Conservation (phyloP, 2,888 invertebrate species). For the Branchipolynoe longqiensis region DNA sequence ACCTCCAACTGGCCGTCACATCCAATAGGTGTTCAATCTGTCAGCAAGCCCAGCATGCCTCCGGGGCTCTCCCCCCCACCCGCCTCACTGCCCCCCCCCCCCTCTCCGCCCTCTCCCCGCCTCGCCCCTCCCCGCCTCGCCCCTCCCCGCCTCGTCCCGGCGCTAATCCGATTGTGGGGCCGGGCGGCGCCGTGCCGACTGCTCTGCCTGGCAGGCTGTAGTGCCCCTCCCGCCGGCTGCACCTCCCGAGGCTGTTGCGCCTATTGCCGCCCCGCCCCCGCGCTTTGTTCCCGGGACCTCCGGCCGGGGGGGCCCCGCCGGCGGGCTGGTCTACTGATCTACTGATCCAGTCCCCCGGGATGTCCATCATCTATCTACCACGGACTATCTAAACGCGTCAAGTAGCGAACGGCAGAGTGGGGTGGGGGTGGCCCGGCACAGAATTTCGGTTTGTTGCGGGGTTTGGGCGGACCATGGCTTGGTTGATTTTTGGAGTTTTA, state of each 20-base stretch:
- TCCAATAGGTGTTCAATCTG: constrained; percentile 22
- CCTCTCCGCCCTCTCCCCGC: no score
- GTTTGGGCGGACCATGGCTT: no score
- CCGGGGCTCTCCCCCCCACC: not conserved
- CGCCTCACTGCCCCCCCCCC: no score
- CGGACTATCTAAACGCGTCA: no score
- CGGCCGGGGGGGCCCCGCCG: not conserved
- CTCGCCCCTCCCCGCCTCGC: not conserved
- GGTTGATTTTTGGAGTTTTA: no score
- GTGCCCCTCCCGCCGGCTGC: not conserved
- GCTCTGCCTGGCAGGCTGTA: constrained; percentile 40
- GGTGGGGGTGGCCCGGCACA: no score
- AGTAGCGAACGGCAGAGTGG: no score
- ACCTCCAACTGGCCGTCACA: constrained; percentile 5
- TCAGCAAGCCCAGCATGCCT: not conserved
- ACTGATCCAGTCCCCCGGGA: no score
- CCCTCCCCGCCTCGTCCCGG: not conserved
- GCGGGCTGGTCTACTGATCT: no score
- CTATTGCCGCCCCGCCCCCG: not conserved
- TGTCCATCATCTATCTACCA: no score
- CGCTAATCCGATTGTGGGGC: constrained; percentile 19
- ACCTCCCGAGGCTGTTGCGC: not conserved
- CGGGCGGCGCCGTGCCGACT: not conserved
- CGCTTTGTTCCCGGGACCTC: not conserved
- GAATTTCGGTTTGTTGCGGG: no score